Conservation (phyloP, 53 echinoderm and acorn worm genomes). For the Temnopleurus reevesii region DNA sequence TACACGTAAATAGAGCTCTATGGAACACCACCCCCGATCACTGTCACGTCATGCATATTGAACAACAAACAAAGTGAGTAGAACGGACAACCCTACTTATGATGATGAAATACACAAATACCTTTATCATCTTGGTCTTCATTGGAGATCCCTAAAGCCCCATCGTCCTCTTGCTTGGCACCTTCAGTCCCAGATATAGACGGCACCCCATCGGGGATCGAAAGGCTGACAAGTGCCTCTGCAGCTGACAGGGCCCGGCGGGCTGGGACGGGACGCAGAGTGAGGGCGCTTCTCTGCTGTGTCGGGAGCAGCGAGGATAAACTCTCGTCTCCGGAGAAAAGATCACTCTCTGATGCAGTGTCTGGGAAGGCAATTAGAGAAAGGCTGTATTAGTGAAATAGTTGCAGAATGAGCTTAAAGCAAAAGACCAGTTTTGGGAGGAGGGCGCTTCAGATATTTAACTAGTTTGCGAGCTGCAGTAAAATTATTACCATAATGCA, state of each 20-base stretch:
- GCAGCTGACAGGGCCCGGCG: conserved; percentile 40
- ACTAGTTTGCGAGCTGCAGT: no score
- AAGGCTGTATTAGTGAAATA: no score
- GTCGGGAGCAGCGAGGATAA: neutral
- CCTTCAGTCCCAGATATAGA: neutral
- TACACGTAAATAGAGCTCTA: no score
- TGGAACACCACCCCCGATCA: no score
- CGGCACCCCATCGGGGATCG: neutral
- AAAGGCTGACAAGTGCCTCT: neutral
- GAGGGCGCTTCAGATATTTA: no score
- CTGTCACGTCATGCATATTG: no score
- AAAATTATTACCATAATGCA: no score
- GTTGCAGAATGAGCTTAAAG: neutral
- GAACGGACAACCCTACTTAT: no score
- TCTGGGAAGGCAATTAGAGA: conserved; percentile 60
- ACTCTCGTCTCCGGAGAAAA: conserved; percentile 72
- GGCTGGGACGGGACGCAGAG: conserved; percentile 38
- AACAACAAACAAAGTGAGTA: no score
- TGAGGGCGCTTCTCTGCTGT: conserved; percentile 22
- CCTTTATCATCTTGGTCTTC: neutral
- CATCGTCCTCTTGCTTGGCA: neutral
- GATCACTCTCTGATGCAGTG: conserved; percentile 79
- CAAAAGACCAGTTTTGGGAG: neutral
- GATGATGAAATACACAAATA: no score
- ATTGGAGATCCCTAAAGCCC: neutral